phyloP scores from a whole-genome alignment of 92 coral and sea anemone genomes.

The Zoanthus sansibaricus region DNA sequence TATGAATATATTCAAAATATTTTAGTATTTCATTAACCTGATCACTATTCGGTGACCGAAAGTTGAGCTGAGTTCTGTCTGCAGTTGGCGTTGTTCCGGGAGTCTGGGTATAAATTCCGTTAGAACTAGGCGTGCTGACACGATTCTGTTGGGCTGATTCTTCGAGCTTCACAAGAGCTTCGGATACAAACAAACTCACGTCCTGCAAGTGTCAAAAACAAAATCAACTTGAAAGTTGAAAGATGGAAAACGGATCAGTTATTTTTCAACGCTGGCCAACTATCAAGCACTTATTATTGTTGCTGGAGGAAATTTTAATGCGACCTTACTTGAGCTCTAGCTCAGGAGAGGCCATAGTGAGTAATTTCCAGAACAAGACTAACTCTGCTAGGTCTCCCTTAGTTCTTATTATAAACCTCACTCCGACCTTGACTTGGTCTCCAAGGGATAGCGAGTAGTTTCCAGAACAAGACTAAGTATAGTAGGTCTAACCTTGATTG shows the following conservation, averaged over 20 bases:
- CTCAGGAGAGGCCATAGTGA: too few relatives aligned
- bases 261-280: too few relatives aligned
- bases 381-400: background rate
- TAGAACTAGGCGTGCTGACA: background rate
- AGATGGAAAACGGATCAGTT: background rate
- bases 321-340: too few relatives aligned
- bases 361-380: too few relatives aligned
- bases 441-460: too few relatives aligned
- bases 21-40: background rate
- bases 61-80: background rate
- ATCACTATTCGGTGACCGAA: background rate
- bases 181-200: constrained; percentile 16
- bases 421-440: background rate
- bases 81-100: background rate
- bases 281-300: too few relatives aligned
- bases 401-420: background rate
- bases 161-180: background rate
- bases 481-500: constrained; percentile 63
- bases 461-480: too few relatives aligned
- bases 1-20: too few relatives aligned
- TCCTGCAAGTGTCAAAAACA: background rate
- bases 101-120: background rate
- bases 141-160: background rate
- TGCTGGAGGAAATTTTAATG: too few relatives aligned
- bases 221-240: background rate